Conservation (phyloP, 2,888 invertebrate species). For the Acrobasis suavella region DNA sequence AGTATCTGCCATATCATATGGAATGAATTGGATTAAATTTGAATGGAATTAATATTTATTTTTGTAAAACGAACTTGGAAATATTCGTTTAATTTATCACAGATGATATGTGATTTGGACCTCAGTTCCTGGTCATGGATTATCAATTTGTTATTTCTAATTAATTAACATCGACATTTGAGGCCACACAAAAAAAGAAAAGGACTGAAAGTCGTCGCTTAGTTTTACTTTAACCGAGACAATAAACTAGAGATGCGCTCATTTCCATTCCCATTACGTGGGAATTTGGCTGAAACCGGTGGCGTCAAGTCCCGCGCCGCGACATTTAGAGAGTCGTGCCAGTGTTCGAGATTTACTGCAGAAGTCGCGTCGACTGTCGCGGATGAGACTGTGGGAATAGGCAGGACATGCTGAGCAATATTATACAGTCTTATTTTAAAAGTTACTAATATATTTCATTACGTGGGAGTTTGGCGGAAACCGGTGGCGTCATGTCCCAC, state of each 20-base stretch:
- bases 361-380: slow-evolving; percentile 35
- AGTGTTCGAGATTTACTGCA: slow-evolving; percentile 51
- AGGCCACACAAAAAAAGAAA: no score
- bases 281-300: slow-evolving; percentile 21
- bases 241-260: slow-evolving; percentile 6
- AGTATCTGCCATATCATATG: slow-evolving; percentile 1
- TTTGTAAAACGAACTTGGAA: background rate
- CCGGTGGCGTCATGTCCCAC: no score
- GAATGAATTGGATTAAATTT: slow-evolving; percentile 7
- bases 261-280: slow-evolving; percentile 6
- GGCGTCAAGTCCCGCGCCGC: slow-evolving; percentile 23
- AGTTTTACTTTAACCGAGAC: no score
- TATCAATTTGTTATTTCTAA: no score
- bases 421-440: no score
- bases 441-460: no score
- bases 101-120: no score
- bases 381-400: background rate
- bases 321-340: slow-evolving; percentile 45
- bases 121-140: no score
- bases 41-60: background rate
- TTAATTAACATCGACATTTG: no score
- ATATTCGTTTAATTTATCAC: background rate
- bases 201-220: no score
- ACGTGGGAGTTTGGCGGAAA: no score
- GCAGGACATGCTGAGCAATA: background rate